A percentile compares a stretch with the other conserved stretches of the same genome.
Conservation (phyloP, 2,888 invertebrate species). For the Callyntrura sp. region DNA sequence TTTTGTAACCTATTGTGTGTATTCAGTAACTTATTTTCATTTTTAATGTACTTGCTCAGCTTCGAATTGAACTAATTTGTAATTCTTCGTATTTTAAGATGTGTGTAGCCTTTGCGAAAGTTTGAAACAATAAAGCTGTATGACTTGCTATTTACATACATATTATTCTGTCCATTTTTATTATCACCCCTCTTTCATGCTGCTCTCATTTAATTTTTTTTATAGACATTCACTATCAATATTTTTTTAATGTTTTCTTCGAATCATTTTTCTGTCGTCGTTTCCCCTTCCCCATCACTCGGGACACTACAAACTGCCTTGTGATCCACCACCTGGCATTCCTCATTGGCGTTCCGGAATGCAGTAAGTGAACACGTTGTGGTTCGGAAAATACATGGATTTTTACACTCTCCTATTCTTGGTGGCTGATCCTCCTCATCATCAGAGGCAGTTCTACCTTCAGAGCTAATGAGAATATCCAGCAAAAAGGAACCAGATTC, state of each 20-base stretch:
- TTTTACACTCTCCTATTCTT: conserved; percentile 57
- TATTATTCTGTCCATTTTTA: too few species aligned
- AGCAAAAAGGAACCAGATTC: conserved; percentile 48
- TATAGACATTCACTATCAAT: neutral
- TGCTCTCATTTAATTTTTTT: neutral
- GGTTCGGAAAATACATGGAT: conserved; percentile 57
- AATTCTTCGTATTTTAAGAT: too few species aligned
- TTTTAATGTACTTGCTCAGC: too few species aligned
- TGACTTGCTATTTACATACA: too few species aligned
- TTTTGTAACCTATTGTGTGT: too few species aligned
- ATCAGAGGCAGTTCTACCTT: neutral
- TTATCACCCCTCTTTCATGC: neutral
- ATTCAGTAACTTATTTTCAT: too few species aligned
- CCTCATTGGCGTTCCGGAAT: conserved; percentile 2
- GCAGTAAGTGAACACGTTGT: conserved; percentile 31
- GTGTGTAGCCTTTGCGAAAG: too few species aligned
- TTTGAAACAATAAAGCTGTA: too few species aligned
- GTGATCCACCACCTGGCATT: conserved; percentile 52
- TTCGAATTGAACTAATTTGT: too few species aligned
- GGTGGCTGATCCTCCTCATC: neutral
- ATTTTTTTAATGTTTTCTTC: neutral
- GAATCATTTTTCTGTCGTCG: neutral
- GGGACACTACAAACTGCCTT: conserved; percentile 33
- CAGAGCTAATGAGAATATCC: conserved; percentile 31
- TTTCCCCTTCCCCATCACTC: too few species aligned